Base-by-base conservation (phyloP, 2,888 invertebrate species). In the Metacarcinus magister region DNA sequence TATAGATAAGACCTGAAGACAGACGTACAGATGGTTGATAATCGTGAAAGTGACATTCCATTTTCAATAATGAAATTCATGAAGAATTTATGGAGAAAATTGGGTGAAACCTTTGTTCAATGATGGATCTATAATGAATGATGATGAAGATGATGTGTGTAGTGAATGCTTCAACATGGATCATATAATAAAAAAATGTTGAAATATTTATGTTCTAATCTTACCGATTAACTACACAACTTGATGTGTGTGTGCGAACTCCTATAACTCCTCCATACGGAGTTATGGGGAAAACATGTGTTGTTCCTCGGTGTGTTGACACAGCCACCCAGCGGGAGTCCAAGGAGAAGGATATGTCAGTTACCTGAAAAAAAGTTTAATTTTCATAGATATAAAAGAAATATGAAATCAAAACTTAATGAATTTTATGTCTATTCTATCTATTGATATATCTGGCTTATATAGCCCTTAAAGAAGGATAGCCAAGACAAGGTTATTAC, bases 281-380 rank as follows among this genome's bases (percentile, higher is more conserved):
- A 28, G 99, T 99, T 93, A 99, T 98, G 16, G 99, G 99, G 98
- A 99, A 99, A 97, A 99, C 98, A 98, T 99, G 99, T 54, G 99
- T 99, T 0, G 99, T 99, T 97, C 99, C 99, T 97, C 99, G 98
- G 95, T 99, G 98, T 0, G 99, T 99, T 87, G 99, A 99, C 7
- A 99, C 98, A 1, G 99, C 99, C n/a, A 99, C 98, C 99, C 99
- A 99, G 95, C 99, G 98, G 48, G 98, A 98, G 98, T 99, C 99
- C 96, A 98, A 98, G 0, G 99, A 99, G 97, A 99, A 99, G 94
- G 98, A 98, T 97, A 99, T 99, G 97, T 99, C 99, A 98, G 98
- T 98, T 39, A 97, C 97, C 97, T 97, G 97, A 0, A 95, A 93
- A 54, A 46, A 60, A 87, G 16, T 28, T 82, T 16, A 23, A 7